These are phyloP conservation scores for Aporophyla nigra DNA, from an alignment of 2,888 invertebrate genomes.

Conservation along the genomic window DNA sequence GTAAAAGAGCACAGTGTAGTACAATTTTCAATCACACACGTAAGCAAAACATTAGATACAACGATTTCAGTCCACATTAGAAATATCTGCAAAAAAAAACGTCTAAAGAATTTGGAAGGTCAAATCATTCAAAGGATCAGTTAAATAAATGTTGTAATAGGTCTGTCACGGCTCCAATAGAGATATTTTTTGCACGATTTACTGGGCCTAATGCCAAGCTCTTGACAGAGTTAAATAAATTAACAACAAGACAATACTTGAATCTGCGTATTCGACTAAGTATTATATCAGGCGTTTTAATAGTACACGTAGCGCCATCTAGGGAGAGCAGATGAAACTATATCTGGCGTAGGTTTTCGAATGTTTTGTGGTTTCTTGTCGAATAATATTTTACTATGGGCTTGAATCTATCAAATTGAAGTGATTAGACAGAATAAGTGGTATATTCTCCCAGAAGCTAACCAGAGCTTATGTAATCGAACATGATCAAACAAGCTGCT, in stretches of 20 bases:
- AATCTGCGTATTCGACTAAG: slow-evolving; percentile 30
- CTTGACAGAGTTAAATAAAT: not conserved
- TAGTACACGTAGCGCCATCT: slow-evolving; percentile 39
- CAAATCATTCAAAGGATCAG: slow-evolving; percentile 27
- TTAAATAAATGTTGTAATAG: slow-evolving; percentile 16
- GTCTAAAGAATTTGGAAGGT: slow-evolving; percentile 6
- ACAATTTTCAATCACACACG: not conserved
- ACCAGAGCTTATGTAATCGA: not conserved
- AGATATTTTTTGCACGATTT: slow-evolving; percentile 30
- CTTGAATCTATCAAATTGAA: not conserved
- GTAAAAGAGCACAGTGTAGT: not conserved
- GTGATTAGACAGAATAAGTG: not conserved
- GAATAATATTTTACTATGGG: not conserved
- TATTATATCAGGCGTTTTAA: slow-evolving; percentile 43
- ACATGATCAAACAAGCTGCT: not conserved
- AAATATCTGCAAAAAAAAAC: slow-evolving; percentile 24
- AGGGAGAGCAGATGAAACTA: not conserved
- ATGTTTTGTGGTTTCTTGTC: not conserved
- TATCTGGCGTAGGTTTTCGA: not conserved
- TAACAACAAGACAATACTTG: slow-evolving; percentile 12
- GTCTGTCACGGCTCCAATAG: slow-evolving; percentile 28
- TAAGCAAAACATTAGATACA: not conserved
- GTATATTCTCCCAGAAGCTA: not conserved
- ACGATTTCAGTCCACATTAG: not conserved
- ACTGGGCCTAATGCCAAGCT: slow-evolving; percentile 22